Evolutionary conservation across 2,113 vertebrate species (phyloP).

Genomic region (Hirundichthys speculiger): DNA sequence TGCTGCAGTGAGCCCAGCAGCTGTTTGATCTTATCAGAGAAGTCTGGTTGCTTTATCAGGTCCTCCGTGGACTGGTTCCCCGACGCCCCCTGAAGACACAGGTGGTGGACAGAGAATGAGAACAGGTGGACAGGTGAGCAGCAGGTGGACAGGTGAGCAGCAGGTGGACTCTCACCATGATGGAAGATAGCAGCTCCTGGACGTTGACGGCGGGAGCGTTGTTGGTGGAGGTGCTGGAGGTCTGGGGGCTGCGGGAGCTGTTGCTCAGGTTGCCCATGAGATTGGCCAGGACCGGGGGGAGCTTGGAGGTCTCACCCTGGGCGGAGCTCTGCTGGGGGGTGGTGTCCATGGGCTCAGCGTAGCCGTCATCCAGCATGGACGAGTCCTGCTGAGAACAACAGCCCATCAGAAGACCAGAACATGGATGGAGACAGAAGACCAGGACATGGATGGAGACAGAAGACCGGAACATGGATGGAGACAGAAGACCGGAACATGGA

Average conservation of each 20-base stretch:
- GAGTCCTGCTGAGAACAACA: constrained; percentile 83
- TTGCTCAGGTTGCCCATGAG: constrained; percentile 82
- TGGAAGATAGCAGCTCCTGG: constrained; percentile 92
- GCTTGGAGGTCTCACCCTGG: constrained; percentile 81
- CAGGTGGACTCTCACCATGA: constrained; percentile 82
- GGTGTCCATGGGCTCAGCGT: constrained; percentile 82
- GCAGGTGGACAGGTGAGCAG: no score
- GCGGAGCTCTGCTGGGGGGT: constrained; percentile 62
- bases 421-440: background rate
- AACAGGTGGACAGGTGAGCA: no score
- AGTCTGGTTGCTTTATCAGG: constrained; percentile 91
- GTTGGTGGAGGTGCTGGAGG: constrained; percentile 51
- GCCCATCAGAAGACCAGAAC: no score
- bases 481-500: background rate
- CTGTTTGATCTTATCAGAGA: constrained; percentile 93
- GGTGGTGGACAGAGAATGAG: no score
- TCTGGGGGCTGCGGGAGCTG: constrained; percentile 83
- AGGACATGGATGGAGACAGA: background rate
- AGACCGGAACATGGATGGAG: background rate
- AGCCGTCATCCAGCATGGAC: constrained; percentile 83
- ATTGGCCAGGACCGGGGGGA: constrained; percentile 92
- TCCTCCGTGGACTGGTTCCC: constrained; percentile 90
- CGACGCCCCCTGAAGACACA: constrained; percentile 79
- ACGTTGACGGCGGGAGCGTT: constrained; percentile 86
- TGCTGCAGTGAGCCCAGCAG: constrained; percentile 87